These are phyloP conservation scores for Venustoraphidia nigricollis DNA, from an alignment of 2,888 invertebrate species.

Conservation along the genomic window DNA sequence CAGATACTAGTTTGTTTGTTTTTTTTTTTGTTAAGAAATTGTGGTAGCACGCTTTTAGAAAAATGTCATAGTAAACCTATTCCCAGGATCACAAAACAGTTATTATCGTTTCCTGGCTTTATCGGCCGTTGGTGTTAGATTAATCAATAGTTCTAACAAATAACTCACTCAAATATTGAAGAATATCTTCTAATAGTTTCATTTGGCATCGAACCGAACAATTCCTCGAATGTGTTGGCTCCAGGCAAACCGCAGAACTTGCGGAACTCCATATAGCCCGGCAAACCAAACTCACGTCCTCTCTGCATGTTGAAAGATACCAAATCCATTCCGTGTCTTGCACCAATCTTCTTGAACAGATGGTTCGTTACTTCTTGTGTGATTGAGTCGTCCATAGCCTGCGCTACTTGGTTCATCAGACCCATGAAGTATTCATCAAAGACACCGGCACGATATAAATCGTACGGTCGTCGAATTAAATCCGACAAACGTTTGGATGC, in stretches of 20 bases:
- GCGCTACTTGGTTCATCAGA: conserved; percentile 84
- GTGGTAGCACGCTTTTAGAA: too few species aligned
- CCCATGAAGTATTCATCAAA: conserved; percentile 88
- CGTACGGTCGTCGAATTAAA: conserved; percentile 76
- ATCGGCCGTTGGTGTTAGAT: too few species aligned
- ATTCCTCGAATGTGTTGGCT: conserved; percentile 61
- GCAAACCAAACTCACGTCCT: conserved; percentile 80
- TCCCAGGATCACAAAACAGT: too few species aligned
- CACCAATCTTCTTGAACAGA: conserved; percentile 69
- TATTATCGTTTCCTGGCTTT: too few species aligned
- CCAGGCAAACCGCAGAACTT: conserved; percentile 78
- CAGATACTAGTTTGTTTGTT: too few species aligned
- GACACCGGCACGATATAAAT: conserved; percentile 79
- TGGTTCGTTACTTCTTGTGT: conserved; percentile 85
- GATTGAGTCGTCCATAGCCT: conserved; percentile 89
- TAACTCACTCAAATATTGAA: conserved; percentile 62
- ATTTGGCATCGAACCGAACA: conserved; percentile 79
- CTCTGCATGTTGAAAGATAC: conserved; percentile 89
- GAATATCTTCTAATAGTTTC: conserved; percentile 70
- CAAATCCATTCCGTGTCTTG: conserved; percentile 65
- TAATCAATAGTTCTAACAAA: too few species aligned
- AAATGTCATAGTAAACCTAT: too few species aligned
- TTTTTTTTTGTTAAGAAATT: too few species aligned
- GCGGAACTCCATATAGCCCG: conserved; percentile 85
- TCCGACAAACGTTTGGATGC: conserved; percentile 81